Evolutionary conservation across 2,797 vertebrate genomes (phyloP).

Genomic region (Coreius guichenoti): DNA sequence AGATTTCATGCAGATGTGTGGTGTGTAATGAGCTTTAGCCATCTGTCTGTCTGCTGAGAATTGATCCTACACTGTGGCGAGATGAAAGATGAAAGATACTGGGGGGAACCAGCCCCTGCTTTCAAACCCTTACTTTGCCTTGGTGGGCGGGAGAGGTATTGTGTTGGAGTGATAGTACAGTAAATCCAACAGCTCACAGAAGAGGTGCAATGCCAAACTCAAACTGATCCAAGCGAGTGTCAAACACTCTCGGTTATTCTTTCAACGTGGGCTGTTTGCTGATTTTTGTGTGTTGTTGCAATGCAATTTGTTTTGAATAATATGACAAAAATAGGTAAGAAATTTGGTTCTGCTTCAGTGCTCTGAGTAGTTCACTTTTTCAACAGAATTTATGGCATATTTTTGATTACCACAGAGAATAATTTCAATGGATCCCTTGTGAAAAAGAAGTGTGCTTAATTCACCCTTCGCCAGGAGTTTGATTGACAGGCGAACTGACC

Average conservation of each 20-base stretch:
- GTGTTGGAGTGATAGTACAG: slow-evolving; percentile 13
- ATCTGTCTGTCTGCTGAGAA: slow-evolving; percentile 33
- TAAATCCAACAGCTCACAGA: not conserved
- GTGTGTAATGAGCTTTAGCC: slow-evolving; percentile 41
- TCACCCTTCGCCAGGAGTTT: no score
- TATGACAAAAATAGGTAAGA: not conserved
- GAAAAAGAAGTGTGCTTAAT: not conserved
- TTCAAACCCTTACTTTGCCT: not conserved
- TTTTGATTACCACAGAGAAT: not conserved
- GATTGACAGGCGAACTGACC: no score
- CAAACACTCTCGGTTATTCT: not conserved
- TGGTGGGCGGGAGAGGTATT: slow-evolving; percentile 35
- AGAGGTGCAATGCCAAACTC: not conserved
- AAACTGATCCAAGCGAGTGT: not conserved
- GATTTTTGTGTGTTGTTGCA: not conserved
- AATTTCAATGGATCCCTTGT: not conserved
- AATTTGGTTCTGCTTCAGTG: not conserved
- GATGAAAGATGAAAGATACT: slow-evolving; percentile 35
- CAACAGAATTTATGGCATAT: not conserved
- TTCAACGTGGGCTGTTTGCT: not conserved
- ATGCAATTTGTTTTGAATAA: not conserved
- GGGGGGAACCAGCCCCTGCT: not conserved
- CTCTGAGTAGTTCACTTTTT: not conserved
- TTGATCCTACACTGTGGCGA: slow-evolving; percentile 43
- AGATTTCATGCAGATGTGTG: slow-evolving; percentile 47